Evolutionary conservation across 2,797 vertebrate genomes (phyloP).

Genomic region (Eidolon dupreanum): DNA sequence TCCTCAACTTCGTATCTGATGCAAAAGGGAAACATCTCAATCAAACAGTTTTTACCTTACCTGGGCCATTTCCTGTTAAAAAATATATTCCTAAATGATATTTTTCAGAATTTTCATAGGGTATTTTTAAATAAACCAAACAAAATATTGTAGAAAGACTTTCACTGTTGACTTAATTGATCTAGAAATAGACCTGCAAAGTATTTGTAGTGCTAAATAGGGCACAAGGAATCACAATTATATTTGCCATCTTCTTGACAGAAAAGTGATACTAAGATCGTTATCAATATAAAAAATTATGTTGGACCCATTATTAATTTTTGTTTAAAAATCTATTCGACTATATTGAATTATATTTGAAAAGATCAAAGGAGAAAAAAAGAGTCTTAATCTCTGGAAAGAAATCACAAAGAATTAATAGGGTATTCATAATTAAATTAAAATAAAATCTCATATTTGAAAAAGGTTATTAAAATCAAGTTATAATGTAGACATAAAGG

Average conservation of each 20-base stretch:
- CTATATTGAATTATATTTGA: neutral
- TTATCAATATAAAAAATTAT: constrained; percentile 19
- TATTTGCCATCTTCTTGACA: neutral
- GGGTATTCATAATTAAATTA: neutral
- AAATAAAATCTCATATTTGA: neutral
- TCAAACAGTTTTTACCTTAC: neutral
- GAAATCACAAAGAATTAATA: neutral
- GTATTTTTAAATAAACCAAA: neutral
- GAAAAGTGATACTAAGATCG: neutral
- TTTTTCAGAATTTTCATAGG: neutral
- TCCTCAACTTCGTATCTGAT: neutral
- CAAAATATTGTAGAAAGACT: neutral
- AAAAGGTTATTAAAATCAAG: neutral
- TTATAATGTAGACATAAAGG: neutral
- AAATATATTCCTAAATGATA: neutral
- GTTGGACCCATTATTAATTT: neutral
- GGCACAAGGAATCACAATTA: neutral
- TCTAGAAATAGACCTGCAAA: neutral
- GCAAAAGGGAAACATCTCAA: neutral
- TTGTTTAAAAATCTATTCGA: neutral
- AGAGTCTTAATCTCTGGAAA: neutral
- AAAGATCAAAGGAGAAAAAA: neutral
- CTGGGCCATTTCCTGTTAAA: neutral
- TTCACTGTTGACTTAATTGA: neutral
- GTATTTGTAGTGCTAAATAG: neutral